These are phyloP conservation scores for Panagrolaimus sp. DNA, from an alignment of 1,140 invertebrate species.

Conservation along the genomic window DNA sequence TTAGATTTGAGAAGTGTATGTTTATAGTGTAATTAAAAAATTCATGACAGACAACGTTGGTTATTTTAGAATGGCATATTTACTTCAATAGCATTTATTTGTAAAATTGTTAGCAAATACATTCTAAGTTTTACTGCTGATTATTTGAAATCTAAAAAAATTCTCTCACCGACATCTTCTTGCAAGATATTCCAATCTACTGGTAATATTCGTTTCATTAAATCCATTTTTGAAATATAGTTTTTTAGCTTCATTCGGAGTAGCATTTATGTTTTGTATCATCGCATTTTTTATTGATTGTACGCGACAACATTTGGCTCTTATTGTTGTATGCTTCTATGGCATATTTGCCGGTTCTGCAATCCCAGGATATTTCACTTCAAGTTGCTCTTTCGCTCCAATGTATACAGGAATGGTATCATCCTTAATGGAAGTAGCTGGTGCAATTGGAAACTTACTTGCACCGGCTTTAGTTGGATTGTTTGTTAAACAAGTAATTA, in stretches of 20 bases:
- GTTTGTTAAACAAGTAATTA: not conserved
- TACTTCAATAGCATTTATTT: constrained; percentile 27
- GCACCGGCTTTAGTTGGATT: not conserved
- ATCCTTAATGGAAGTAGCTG: not conserved
- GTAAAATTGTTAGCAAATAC: constrained; percentile 27
- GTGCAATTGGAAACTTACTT: not conserved
- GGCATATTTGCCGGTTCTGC: not conserved
- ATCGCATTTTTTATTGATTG: constrained; percentile 26
- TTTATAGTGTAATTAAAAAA: no score
- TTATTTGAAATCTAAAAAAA: constrained; percentile 15
- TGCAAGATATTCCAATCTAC: constrained; percentile 30
- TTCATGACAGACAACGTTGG: no score
- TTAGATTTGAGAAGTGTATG: constrained; percentile 25
- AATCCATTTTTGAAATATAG: not conserved
- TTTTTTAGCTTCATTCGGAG: constrained; percentile 21
- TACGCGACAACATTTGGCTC: constrained; percentile 9
- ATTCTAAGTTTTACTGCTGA: constrained; percentile 16
- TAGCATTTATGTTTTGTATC: constrained; percentile 12
- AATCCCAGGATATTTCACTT: constrained; percentile 11
- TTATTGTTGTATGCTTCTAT: constrained; percentile 17
- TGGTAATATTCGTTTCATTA: constrained; percentile 11
- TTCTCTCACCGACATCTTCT: constrained; percentile 21
- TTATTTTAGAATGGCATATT: constrained; percentile 36
- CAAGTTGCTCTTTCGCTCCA: constrained; percentile 13
- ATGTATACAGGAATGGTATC: not conserved